These are phyloP conservation scores for Boulengerochromis microlepis DNA, from an alignment of 2,113 vertebrate species.

Conservation along the genomic window DNA sequence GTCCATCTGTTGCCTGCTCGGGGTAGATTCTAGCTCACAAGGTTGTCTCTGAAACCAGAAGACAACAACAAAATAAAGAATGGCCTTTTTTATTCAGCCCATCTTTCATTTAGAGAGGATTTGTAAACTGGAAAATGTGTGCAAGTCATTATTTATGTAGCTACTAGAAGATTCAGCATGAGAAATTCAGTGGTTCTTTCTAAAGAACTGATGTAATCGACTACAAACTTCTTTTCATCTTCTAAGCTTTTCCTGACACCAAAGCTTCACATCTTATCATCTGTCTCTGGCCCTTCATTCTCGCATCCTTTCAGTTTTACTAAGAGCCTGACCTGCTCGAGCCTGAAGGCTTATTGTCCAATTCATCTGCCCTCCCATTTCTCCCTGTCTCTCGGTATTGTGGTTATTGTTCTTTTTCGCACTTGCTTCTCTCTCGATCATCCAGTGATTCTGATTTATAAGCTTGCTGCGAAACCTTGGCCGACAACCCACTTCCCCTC, in stretches of 20 bases:
- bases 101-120: background rate
- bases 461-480: background rate
- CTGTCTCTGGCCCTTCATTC: background rate
- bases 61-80: background rate
- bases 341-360: slow-evolving; percentile 39
- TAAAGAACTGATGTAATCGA: background rate
- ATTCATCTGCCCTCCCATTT: slow-evolving; percentile 44
- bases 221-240: background rate
- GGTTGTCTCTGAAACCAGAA: background rate
- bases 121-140: background rate
- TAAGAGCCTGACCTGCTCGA: background rate
- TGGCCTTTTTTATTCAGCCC: background rate
- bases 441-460: slow-evolving; percentile 44
- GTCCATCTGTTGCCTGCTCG: background rate
- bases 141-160: background rate
- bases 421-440: slow-evolving; percentile 3
- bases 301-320: background rate
- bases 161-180: background rate
- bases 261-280: background rate
- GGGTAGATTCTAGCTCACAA: background rate
- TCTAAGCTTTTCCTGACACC: background rate
- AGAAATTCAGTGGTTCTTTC: background rate
- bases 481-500: background rate
- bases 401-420: slow-evolving; percentile 23
- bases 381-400: background rate